Evolutionary conservation across 2,888 invertebrate species (phyloP).

Genomic region (Nasonovia ribisnigri): DNA sequence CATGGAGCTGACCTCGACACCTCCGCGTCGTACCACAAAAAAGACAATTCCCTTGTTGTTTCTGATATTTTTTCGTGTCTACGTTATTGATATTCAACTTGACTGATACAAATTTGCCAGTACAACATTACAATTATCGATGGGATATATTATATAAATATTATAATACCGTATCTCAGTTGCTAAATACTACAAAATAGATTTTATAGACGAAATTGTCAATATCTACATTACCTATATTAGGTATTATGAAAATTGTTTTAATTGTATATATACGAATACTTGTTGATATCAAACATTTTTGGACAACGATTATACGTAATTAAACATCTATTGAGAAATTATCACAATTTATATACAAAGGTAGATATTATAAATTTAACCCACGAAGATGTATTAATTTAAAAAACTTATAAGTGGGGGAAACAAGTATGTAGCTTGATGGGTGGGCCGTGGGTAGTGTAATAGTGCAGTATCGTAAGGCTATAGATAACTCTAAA

Average conservation of each 20-base stretch:
- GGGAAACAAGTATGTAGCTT: background rate
- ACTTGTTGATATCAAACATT: background rate
- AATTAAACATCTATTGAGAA: background rate
- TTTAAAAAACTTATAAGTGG: background rate
- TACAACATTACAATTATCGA: background rate
- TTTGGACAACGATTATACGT: background rate
- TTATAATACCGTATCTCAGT: background rate
- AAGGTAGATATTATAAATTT: background rate
- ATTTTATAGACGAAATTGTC: slow-evolving; percentile 15
- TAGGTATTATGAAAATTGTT: background rate
- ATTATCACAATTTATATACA: background rate
- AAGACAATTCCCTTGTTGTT: slow-evolving; percentile 56
- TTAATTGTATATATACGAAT: background rate
- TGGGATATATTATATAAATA: background rate
- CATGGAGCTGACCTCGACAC: slow-evolving; percentile 64
- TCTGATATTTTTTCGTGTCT: slow-evolving; percentile 52
- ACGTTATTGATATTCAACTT: slow-evolving; percentile 54
- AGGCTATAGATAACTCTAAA: background rate
- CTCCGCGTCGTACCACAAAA: slow-evolving; percentile 51
- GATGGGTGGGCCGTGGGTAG: background rate
- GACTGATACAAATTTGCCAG: background rate
- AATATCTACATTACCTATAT: background rate
- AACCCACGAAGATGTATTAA: background rate
- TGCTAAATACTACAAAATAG: background rate
- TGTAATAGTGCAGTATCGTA: background rate